Base-by-base conservation (phyloP, 2,888 invertebrate genomes). In the Lasioglossum leucozonium region DNA sequence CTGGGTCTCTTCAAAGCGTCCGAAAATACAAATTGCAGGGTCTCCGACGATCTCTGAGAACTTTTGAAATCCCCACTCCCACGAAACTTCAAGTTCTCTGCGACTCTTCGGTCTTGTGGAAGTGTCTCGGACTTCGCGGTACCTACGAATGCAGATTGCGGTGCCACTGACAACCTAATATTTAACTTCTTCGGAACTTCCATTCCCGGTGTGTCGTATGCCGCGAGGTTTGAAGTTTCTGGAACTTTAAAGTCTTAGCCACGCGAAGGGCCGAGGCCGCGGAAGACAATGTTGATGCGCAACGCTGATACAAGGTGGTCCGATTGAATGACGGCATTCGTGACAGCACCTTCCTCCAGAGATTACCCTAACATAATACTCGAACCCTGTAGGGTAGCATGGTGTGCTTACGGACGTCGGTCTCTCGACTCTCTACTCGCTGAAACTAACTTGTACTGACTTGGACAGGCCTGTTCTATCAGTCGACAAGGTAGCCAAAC, bases 341-440 rank as follows among this genome's bases (percentile, higher is more conserved):
- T 34, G 65, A 34, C 34, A 34, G 34, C 34, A 30, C 65, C 65
- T 65, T 65, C 30, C 65, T 34, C 65, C 3, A 10, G 8, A 34
- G 34, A 34, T 65, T 65, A 65, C 65, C 34, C 65, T 65, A 65
- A 65, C 65, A 34, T 34, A 65, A 65, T 22, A 65, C 65, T 34
- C 22, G 18, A 34, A 34, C 34, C 18, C 16, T 65, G 3, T 18
- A n/a, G 30, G 62, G 13, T 16, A 26, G 58, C 34, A 22, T 22
- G 65, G 65, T 18, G 30, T 6, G 65, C 65, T 65, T 22, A 22
- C 34, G 30, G 0, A 65, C 65, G 34, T 65, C 34, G 22, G 18
- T 65, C 34, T 65, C 34, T 34, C 30, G 22, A 22, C 22, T 18
- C 62, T 16, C 26, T 62, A 4, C 34, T 34, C 18, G 0, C 34